phyloP scores from a whole-genome alignment of 2,888 invertebrate species.

The Salticus scenicus region DNA sequence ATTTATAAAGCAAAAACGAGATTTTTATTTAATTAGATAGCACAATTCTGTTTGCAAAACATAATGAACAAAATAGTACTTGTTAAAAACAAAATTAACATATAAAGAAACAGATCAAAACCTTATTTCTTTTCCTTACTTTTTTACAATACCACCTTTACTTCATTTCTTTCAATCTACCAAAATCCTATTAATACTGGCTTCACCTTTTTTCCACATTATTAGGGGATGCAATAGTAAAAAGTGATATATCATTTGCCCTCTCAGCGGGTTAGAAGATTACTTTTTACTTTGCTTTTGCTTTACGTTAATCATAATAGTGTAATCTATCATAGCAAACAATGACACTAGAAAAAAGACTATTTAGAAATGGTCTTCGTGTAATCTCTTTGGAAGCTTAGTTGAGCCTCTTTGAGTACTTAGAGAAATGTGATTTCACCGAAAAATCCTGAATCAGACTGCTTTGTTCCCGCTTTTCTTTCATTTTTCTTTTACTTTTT shows the following conservation, averaged over 20 bases:
- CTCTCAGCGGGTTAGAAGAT: conserved; percentile 44
- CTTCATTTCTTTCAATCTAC: too few relatives aligned
- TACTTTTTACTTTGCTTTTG: conserved; percentile 54
- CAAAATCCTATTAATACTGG: neutral
- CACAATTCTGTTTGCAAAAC: too few relatives aligned
- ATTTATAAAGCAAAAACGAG: too few relatives aligned
- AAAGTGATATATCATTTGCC: conserved; percentile 54
- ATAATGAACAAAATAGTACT: too few relatives aligned
- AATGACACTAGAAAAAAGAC: conserved; percentile 61
- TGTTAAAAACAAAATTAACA: too few relatives aligned
- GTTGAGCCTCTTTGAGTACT: conserved; percentile 54
- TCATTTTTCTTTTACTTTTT: conserved; percentile 35
- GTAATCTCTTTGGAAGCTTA: conserved; percentile 59
- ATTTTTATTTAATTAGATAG: too few relatives aligned
- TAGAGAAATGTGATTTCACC: conserved; percentile 55
- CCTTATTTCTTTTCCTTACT: too few relatives aligned
- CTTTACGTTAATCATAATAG: conserved; percentile 54
- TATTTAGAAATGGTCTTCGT: conserved; percentile 60
- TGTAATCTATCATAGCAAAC: conserved; percentile 64
- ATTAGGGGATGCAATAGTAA: conserved; percentile 42
- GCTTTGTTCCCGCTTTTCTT: conserved; percentile 26
- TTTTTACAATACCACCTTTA: too few relatives aligned
- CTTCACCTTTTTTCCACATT: neutral
- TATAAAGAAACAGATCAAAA: too few relatives aligned
- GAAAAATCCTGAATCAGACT: conserved; percentile 30